Base-by-base conservation (phyloP, 2,888 invertebrate species). In the Tinea pellionella region DNA sequence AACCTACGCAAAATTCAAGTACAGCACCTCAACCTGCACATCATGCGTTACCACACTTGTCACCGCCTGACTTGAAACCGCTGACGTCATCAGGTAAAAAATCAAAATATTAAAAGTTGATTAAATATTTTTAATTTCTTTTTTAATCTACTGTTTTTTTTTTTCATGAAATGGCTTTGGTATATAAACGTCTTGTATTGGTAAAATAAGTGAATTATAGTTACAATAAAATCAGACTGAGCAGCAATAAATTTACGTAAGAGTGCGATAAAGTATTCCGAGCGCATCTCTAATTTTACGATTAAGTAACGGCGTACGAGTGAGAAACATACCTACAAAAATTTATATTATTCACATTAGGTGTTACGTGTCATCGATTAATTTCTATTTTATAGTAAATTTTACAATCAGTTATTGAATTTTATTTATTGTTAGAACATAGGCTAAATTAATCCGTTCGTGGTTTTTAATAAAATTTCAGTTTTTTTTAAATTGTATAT, bases 51-150 rank as follows among this genome's bases (percentile, higher is more conserved):
- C 83, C 88, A 68, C 77, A 91, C 78, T 70, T 91, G 71, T 77
- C 90, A 68, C 79, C 90, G 71, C 84, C 91, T 30, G 92, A 92
- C 71, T 84, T 92, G 60, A 92, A 92, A 70, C 91, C 92, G 47
- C 84, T 91, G 64, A 91, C 57, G 1, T 41, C 41, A 16, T 47
- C 53, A 53, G 53, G 53, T 53, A 47, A 47, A 15, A 15, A 53
- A 7, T 51, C n/a, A n/a, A n/a, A n/a, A n/a, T n/a, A n/a, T n/a
- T n/a, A n/a, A n/a, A n/a, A n/a, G n/a, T n/a, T n/a, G n/a, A n/a
- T n/a, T n/a, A n/a, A n/a, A n/a, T n/a, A n/a, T n/a, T n/a, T n/a
- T n/a, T n/a, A n/a, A n/a, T n/a, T n/a, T n/a, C n/a, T n/a, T n/a
- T n/a, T n/a, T n/a, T n/a, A n/a, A n/a, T n/a, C n/a, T n/a, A n/a